These are phyloP conservation scores for Dinocampus coccinellae DNA, from an alignment of 2,888 invertebrate species.

Conservation along the genomic window DNA sequence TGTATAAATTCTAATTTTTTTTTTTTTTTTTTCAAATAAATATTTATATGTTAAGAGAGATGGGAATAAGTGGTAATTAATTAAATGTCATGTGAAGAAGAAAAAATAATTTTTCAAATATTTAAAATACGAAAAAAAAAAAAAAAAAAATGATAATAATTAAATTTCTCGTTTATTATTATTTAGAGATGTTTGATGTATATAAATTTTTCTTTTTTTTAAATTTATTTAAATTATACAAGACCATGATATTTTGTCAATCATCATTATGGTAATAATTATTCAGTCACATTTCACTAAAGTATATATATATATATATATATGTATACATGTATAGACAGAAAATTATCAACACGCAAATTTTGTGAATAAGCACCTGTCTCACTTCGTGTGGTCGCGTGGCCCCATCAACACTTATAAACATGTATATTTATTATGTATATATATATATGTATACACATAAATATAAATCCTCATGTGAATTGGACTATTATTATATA, in stretches of 20 bases:
- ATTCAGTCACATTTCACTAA: neutral
- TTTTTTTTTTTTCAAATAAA: too few species aligned
- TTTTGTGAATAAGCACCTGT: slow-evolving; percentile 25
- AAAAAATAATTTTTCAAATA: too few species aligned
- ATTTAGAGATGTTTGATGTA: too few species aligned
- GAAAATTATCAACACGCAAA: slow-evolving; percentile 33
- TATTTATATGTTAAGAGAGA: too few species aligned
- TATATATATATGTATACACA: neutral
- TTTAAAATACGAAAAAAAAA: too few species aligned
- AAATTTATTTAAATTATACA: neutral
- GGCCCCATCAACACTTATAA: slow-evolving; percentile 1
- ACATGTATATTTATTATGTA: neutral
- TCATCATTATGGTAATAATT: slow-evolving; percentile 1
- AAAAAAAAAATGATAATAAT: too few species aligned
- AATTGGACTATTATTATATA: neutral
- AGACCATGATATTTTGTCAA: neutral
- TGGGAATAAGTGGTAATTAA: too few species aligned
- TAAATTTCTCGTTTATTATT: too few species aligned
- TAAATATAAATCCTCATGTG: neutral
- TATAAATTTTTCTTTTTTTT: neutral
- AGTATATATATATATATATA: neutral
- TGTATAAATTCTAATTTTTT: too few species aligned
- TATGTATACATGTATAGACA: neutral
- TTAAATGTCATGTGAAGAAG: too few species aligned
- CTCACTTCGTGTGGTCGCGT: slow-evolving; percentile 29